These are phyloP conservation scores for Mesorhabditis spiculigera DNA, from an alignment of 2,888 invertebrate species.

Conservation along the genomic window DNA sequence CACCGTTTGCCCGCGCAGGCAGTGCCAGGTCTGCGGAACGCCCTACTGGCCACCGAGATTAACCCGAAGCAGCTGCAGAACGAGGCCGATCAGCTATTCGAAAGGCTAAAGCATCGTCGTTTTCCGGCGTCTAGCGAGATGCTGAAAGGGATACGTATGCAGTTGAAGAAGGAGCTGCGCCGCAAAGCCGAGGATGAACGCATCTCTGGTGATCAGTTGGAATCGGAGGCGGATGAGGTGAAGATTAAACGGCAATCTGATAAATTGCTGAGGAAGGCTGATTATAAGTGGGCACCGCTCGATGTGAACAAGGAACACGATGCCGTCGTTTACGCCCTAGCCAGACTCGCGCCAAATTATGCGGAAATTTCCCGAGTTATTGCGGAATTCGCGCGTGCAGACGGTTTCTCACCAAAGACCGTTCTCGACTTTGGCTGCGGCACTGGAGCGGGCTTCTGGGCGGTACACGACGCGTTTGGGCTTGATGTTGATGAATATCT, in stretches of 20 bases:
- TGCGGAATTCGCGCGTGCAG: conserved; percentile 56
- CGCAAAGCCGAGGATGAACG: conserved; percentile 17
- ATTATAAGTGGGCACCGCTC: conserved; percentile 53
- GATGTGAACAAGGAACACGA: conserved; percentile 39
- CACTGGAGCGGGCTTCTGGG: conserved; percentile 75
- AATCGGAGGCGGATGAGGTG: conserved; percentile 26
- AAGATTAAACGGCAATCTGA: conserved; percentile 39
- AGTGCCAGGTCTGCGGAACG: conserved; percentile 28
- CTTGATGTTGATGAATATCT: conserved; percentile 75
- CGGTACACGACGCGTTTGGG: conserved; percentile 60
- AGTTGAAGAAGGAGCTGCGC: conserved; percentile 33
- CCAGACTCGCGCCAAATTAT: conserved; percentile 46
- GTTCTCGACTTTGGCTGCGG: conserved; percentile 91
- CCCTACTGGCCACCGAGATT: conserved; percentile 25
- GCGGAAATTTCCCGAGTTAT: conserved; percentile 48
- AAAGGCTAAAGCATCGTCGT: conserved; percentile 33
- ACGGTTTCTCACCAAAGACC: conserved; percentile 72
- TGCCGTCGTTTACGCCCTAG: conserved; percentile 43
- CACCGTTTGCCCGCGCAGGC: conserved; percentile 33
- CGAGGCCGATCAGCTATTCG: conserved; percentile 48
- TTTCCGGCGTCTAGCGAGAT: conserved; percentile 46
- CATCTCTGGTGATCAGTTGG: conserved; percentile 22
- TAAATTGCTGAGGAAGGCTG: conserved; percentile 37
- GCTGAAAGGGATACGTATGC: conserved; percentile 33
- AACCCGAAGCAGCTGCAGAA: conserved; percentile 48